A percentile compares a stretch with the other conserved stretches of the same genome.
Evolutionary conservation across 1,140 invertebrate genomes (phyloP).

Genomic region (Neuroterus valhalla): DNA sequence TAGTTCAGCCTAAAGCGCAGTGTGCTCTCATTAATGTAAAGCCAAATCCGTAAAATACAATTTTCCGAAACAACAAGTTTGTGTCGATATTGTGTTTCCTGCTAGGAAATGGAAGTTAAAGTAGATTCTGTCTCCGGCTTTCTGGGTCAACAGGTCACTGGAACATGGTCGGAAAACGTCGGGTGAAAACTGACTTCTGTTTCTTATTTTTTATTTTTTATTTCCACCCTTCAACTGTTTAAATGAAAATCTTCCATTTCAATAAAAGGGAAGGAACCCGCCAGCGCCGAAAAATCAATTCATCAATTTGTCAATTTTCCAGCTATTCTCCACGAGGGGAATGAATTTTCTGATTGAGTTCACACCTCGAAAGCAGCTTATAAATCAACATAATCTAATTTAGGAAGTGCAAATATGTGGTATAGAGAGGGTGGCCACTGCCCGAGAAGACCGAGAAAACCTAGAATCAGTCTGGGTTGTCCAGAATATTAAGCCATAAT

Average conservation of each 20-base stretch:
- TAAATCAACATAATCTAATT: too few species aligned
- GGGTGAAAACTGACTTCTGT: neutral
- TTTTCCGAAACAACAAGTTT: slow-evolving; percentile 11
- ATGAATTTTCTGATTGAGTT: too few species aligned
- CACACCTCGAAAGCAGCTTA: too few species aligned
- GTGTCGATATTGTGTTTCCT: neutral
- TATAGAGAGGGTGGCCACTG: too few species aligned
- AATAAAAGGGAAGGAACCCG: neutral
- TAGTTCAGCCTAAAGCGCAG: too few species aligned
- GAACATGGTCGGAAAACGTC: slow-evolving; percentile 58
- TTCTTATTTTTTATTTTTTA: slow-evolving; percentile 37
- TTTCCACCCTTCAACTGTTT: slow-evolving; percentile 4
- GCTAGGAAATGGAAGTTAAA: neutral
- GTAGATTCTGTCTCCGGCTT: slow-evolving; percentile 16
- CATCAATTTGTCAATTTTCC: too few species aligned
- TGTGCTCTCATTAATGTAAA: too few species aligned
- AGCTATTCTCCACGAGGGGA: too few species aligned
- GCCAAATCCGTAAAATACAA: neutral
- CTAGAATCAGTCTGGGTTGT: too few species aligned
- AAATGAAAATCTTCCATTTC: slow-evolving; percentile 1
- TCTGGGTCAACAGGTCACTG: slow-evolving; percentile 63
- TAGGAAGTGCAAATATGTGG: too few species aligned
- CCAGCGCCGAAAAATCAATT: neutral
- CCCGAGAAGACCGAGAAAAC: too few species aligned
- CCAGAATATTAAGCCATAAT: too few species aligned